Conservation (phyloP, 2,797 vertebrate species). For the Acipenser ruthenus region DNA sequence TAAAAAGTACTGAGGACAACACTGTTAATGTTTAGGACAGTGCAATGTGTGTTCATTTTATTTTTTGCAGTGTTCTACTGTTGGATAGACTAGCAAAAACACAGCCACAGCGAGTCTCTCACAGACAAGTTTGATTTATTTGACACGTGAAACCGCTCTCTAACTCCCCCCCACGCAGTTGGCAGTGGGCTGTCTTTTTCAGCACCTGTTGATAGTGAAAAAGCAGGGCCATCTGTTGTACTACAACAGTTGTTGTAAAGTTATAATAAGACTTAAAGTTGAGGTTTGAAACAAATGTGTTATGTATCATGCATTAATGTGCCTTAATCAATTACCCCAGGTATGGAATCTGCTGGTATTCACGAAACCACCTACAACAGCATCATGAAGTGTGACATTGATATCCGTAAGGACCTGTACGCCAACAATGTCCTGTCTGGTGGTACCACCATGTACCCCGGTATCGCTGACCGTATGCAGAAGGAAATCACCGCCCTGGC, state of each 20-base stretch:
- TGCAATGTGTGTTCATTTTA: no score
- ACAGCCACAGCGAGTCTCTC: no score
- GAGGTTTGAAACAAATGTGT: no score
- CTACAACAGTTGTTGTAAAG: conserved; percentile 19
- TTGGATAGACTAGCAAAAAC: no score
- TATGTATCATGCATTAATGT: conserved; percentile 6
- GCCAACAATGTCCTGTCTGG: conserved; percentile 89
- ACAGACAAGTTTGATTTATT: no score
- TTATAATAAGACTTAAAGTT: background rate
- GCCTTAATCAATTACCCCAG: conserved; percentile 26
- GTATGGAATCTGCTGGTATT: conserved; percentile 64
- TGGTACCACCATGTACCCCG: conserved; percentile 90
- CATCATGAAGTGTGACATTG: conserved; percentile 67
- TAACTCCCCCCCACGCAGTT: conserved; percentile 24
- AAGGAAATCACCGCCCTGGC: conserved; percentile 90
- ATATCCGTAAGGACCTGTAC: conserved; percentile 88
- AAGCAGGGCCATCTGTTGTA: conserved; percentile 15
- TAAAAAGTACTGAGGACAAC: no score
- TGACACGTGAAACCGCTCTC: no score
- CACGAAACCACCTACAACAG: conserved; percentile 64
- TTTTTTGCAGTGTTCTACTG: no score
- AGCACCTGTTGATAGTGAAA: conserved; percentile 34
- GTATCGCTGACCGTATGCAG: conserved; percentile 91
- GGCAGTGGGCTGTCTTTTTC: conserved; percentile 38
- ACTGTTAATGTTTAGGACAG: no score